phyloP scores from a whole-genome alignment of 1,140 invertebrate species.

The Neocloeon triangulifer region DNA sequence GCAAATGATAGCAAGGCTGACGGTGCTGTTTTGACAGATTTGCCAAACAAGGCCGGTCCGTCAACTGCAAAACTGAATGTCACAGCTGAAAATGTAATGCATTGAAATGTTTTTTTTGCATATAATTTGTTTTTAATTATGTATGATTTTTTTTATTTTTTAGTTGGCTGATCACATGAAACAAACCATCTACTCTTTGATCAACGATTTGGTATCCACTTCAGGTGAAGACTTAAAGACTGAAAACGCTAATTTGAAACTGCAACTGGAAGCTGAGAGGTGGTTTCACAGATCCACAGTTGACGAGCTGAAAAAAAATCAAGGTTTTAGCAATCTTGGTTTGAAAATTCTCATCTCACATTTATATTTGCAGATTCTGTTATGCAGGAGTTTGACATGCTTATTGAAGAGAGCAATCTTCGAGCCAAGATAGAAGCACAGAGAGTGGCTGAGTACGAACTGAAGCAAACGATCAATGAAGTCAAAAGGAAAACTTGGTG shows the following conservation, averaged over 20 bases:
- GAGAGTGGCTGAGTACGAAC: constrained; percentile 33
- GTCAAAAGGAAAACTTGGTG: constrained; percentile 75
- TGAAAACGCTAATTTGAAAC: constrained; percentile 25
- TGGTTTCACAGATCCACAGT: constrained; percentile 38
- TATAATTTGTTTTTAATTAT: too few relatives aligned
- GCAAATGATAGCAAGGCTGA: too few relatives aligned
- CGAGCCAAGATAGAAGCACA: constrained; percentile 30
- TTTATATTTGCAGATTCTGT: constrained; percentile 6
- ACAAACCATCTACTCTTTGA: constrained; percentile 28
- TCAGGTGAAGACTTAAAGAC: constrained; percentile 23
- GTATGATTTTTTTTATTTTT: too few relatives aligned
- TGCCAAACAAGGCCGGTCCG: too few relatives aligned
- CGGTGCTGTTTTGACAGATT: too few relatives aligned
- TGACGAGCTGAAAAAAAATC: constrained; percentile 32
- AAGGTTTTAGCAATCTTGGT: constrained; percentile 13
- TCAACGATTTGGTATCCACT: constrained; percentile 26
- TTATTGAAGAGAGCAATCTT: constrained; percentile 37
- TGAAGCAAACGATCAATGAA: constrained; percentile 39
- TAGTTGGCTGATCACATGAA: constrained; percentile 28
- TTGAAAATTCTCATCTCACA: neutral
- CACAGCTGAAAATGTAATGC: too few relatives aligned
- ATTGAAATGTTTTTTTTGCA: too few relatives aligned
- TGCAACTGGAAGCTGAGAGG: constrained; percentile 38
- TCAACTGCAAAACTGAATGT: too few relatives aligned
- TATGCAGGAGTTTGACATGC: constrained; percentile 35